Evolutionary conservation across 1,140 invertebrate species (phyloP).

Genomic region (Drosophila baimaii): DNA sequence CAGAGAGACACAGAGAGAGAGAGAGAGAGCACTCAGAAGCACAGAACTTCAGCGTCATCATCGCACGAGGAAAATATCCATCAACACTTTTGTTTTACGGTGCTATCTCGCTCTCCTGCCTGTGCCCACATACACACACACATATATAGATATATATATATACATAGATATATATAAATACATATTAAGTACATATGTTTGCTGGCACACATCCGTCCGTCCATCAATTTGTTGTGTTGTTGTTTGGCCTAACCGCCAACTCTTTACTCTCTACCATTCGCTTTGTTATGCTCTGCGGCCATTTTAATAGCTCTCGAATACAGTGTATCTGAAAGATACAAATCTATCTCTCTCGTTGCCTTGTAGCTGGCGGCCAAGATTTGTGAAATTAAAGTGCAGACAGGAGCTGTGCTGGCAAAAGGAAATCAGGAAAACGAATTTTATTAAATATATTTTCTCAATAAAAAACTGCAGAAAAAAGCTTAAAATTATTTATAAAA

Average conservation of each 20-base stretch:
- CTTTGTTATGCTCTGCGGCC: constrained; percentile 76
- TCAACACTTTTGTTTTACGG: constrained; percentile 80
- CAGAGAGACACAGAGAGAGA: not conserved
- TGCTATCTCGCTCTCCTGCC: constrained; percentile 33
- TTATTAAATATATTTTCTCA: too few relatives aligned
- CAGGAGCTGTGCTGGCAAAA: not conserved
- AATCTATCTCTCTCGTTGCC: constrained; percentile 39
- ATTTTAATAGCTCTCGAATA: constrained; percentile 76
- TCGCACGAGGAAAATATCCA: constrained; percentile 77
- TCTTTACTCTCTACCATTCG: constrained; percentile 39
- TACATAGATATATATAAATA: not conserved
- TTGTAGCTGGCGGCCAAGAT: constrained; percentile 53
- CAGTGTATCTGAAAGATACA: constrained; percentile 75
- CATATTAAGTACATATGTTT: constrained; percentile 51
- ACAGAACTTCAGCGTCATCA: constrained; percentile 69
- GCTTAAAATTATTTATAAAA: too few relatives aligned
- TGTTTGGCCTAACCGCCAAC: constrained; percentile 66
- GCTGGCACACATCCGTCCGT: constrained; percentile 68
- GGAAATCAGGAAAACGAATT: not conserved
- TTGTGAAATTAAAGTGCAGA: constrained; percentile 72
- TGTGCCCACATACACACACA: not conserved
- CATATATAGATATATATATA: not conserved
- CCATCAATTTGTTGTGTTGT: constrained; percentile 77
- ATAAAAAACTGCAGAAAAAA: too few relatives aligned
- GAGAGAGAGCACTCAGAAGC: constrained; percentile 31